These are phyloP conservation scores for Phyllotreta cruciferae DNA, from an alignment of 2,888 invertebrate species.

Conservation along the genomic window DNA sequence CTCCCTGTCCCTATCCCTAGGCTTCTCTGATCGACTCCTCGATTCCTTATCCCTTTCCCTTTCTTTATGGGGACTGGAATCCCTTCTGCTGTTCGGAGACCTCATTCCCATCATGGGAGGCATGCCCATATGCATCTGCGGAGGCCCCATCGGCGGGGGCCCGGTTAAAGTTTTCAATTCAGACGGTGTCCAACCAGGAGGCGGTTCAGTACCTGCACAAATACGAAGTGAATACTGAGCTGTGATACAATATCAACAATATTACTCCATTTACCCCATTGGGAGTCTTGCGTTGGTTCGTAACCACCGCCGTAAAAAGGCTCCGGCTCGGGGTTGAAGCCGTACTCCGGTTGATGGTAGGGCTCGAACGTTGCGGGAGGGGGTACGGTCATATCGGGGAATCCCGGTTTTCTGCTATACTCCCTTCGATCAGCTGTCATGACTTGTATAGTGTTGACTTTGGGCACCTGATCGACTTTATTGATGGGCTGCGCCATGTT, in stretches of 20 bases:
- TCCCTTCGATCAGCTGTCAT: slow-evolving; percentile 92
- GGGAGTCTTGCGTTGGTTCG: slow-evolving; percentile 77
- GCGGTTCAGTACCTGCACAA: slow-evolving; percentile 45
- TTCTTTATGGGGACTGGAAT: slow-evolving; percentile 44
- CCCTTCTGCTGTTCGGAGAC: slow-evolving; percentile 40
- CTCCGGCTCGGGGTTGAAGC: slow-evolving; percentile 65
- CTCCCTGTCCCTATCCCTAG: slow-evolving; percentile 60
- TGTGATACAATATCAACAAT: not conserved
- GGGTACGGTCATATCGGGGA: slow-evolving; percentile 70
- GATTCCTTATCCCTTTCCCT: slow-evolving; percentile 60
- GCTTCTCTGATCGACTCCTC: slow-evolving; percentile 53
- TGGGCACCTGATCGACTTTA: slow-evolving; percentile 66
- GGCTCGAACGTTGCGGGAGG: slow-evolving; percentile 62
- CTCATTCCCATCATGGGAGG: slow-evolving; percentile 46
- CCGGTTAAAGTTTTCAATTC: slow-evolving; percentile 76
- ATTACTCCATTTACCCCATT: slow-evolving; percentile 65
- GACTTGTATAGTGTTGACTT: slow-evolving; percentile 88
- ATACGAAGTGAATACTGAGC: slow-evolving; percentile 8
- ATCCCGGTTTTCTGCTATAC: slow-evolving; percentile 75
- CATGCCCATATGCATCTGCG: slow-evolving; percentile 54
- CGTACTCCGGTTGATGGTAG: slow-evolving; percentile 58
- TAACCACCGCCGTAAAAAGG: slow-evolving; percentile 67
- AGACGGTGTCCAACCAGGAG: slow-evolving; percentile 67
- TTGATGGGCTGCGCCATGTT: slow-evolving; percentile 50
- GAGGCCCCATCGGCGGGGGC: slow-evolving; percentile 61